Percentiles rank a stretch among this genome's conserved stretches.
These are phyloP conservation scores for Malachius bipustulatus DNA, from an alignment of 2,888 invertebrate genomes.

Conservation along the genomic window DNA sequence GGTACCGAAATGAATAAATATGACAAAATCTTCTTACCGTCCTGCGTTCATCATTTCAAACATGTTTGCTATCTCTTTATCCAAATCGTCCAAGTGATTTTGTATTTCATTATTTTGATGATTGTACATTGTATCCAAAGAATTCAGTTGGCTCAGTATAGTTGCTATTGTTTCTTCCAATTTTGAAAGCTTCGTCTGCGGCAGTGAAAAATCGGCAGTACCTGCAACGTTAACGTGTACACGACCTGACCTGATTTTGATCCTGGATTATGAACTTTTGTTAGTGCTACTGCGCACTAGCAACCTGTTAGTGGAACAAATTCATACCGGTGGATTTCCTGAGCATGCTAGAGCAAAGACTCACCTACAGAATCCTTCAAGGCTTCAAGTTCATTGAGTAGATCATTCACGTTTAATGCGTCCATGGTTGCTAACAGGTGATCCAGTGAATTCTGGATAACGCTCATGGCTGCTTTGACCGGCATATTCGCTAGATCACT, in stretches of 20 bases:
- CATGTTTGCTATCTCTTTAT: conserved; percentile 30
- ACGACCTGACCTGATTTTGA: no score
- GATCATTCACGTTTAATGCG: conserved; percentile 9
- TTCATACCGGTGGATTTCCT: no score
- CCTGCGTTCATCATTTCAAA: conserved; percentile 21
- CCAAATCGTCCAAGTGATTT: conserved; percentile 25
- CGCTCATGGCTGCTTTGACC: conserved; percentile 13
- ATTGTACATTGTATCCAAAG: conserved; percentile 31
- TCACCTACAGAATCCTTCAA: no score
- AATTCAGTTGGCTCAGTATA: conserved; percentile 26
- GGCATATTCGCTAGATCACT: conserved; percentile 13
- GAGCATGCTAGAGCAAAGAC: no score
- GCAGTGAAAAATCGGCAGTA: background rate
- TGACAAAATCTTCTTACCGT: conserved; percentile 13
- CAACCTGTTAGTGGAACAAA: no score
- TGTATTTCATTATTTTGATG: conserved; percentile 31
- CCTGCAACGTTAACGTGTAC: no score
- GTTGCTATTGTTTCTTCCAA: conserved; percentile 26
- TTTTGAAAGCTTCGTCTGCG: conserved; percentile 13
- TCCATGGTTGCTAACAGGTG: conserved; percentile 11
- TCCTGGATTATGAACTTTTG: no score
- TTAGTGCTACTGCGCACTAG: no score
- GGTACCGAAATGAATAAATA: no score
- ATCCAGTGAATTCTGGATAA: conserved; percentile 15
- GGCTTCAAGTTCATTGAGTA: conserved; percentile 13